Evolutionary conservation across 2,797 vertebrate species (phyloP).

Genomic region (Cygnus olor): DNA sequence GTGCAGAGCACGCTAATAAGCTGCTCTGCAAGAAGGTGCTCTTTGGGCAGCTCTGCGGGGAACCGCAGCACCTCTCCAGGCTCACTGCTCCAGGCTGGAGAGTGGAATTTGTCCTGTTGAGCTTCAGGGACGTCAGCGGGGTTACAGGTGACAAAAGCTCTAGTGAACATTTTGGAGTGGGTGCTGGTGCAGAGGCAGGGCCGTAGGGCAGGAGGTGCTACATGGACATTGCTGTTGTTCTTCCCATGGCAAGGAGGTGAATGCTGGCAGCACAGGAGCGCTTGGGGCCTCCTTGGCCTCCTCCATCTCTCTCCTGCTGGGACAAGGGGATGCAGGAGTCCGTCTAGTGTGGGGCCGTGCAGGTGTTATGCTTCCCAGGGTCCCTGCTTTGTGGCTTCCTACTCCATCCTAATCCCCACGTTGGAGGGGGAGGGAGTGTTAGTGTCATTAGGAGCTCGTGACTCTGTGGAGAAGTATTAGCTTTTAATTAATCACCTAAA

Average conservation of each 20-base stretch:
- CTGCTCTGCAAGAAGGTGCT: background rate
- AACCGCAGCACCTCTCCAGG: background rate
- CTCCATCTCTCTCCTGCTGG: background rate
- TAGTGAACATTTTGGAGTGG: accelerated
- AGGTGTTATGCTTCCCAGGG: slow-evolving; percentile 1
- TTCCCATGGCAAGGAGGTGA: accelerated
- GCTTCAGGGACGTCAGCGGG: background rate
- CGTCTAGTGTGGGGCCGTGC: accelerated
- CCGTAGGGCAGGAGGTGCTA: background rate
- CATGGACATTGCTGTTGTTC: background rate
- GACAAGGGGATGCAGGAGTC: background rate
- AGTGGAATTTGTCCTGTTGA: background rate
- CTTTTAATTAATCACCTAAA: slow-evolving; percentile 81
- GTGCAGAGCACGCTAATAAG: background rate
- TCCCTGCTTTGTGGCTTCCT: slow-evolving; percentile 2
- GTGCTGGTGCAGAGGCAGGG: background rate
- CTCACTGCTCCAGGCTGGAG: background rate
- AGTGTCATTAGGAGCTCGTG: slow-evolving; percentile 71
- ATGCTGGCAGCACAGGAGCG: accelerated
- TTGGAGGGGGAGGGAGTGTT: slow-evolving; percentile 28
- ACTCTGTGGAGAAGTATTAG: slow-evolving; percentile 75
- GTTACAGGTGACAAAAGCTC: background rate
- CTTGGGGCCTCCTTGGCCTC: background rate
- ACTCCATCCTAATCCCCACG: slow-evolving; percentile 54
- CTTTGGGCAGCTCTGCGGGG: background rate